These are phyloP conservation scores for Uloborus diversus DNA, from an alignment of 1,140 invertebrate species.

Conservation along the genomic window DNA sequence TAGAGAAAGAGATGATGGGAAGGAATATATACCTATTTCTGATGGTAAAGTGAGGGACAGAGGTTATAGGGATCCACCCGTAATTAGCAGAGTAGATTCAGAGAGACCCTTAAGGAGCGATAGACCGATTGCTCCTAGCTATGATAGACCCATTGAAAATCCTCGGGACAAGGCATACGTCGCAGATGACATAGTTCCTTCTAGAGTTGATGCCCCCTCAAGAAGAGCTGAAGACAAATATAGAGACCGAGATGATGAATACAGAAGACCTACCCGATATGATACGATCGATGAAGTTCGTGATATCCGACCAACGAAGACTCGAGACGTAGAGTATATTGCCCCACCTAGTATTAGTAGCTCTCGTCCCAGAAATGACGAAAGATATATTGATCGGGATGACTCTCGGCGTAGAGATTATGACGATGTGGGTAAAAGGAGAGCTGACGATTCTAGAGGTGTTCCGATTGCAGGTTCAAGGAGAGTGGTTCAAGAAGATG, in stretches of 20 bases:
- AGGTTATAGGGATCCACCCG: neutral
- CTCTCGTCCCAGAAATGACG: neutral
- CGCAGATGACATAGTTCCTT: neutral
- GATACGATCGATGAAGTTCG: neutral
- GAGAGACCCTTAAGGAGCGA: neutral
- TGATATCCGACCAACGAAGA: neutral
- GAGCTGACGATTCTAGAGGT: too few relatives aligned
- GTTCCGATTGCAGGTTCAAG: too few relatives aligned
- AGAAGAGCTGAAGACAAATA: neutral
- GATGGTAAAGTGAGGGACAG: neutral
- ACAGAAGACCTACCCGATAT: neutral
- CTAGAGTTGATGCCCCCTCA: neutral
- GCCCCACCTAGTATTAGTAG: neutral
- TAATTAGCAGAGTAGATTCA: neutral
- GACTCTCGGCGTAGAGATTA: neutral
- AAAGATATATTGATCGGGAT: neutral
- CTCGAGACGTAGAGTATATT: neutral
- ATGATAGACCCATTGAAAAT: neutral
- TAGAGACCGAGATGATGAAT: neutral
- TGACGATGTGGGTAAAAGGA: neutral
- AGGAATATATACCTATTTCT: neutral
- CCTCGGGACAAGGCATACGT: neutral
- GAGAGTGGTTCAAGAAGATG: neutral
- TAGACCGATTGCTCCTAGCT: neutral
- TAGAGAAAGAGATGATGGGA: neutral